These are phyloP conservation scores for Caenorhabditis becei DNA, from an alignment of 2,888 invertebrate genomes.

Conservation along the genomic window DNA sequence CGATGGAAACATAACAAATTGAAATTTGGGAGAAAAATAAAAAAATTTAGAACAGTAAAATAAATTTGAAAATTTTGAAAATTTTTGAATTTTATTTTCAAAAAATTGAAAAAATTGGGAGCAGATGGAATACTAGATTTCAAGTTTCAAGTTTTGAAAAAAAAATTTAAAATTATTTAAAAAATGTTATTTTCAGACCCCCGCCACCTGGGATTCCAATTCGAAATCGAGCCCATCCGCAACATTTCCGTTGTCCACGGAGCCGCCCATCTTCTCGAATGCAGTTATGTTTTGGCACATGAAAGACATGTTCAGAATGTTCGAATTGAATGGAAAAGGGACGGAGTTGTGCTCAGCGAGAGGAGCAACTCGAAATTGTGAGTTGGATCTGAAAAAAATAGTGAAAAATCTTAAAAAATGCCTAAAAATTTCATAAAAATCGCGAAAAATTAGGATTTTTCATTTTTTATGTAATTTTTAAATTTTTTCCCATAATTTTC, in stretches of 20 bases:
- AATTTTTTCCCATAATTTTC: too few species aligned
- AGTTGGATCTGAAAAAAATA: slow-evolving; percentile 35
- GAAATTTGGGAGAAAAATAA: neutral
- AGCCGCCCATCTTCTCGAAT: slow-evolving; percentile 56
- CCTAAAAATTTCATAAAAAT: neutral
- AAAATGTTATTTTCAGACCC: slow-evolving; percentile 34
- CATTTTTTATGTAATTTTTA: too few species aligned
- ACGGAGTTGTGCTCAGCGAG: slow-evolving; percentile 60
- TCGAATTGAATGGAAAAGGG: slow-evolving; percentile 67
- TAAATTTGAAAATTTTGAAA: neutral
- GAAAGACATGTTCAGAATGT: slow-evolving; percentile 60
- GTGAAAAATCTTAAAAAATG: neutral
- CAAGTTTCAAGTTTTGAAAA: neutral
- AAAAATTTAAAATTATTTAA: neutral
- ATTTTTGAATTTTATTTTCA: neutral
- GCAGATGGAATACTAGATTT: neutral
- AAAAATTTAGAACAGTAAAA: neutral
- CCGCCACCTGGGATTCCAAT: slow-evolving; percentile 54
- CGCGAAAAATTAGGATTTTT: neutral
- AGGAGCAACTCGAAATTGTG: slow-evolving; percentile 40
- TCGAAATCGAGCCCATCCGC: slow-evolving; percentile 47
- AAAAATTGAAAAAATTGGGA: neutral
- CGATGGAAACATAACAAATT: neutral
- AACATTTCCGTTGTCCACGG: slow-evolving; percentile 25
- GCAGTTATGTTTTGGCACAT: slow-evolving; percentile 65